Evolutionary conservation across 2,797 vertebrate genomes (phyloP).

Genomic region (Macropodus opercularis): DNA sequence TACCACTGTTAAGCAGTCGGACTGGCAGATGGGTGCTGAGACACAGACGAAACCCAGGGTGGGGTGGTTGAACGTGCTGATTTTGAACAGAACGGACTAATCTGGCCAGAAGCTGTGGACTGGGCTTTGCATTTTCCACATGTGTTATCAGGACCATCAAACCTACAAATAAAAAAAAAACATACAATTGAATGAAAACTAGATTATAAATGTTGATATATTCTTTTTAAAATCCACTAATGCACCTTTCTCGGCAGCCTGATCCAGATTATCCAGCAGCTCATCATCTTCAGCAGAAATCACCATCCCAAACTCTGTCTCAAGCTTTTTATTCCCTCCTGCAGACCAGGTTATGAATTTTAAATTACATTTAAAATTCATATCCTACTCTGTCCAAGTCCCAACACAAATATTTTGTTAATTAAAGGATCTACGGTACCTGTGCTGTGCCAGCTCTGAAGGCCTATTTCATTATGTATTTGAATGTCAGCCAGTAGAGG

Average conservation of each 20-base stretch:
- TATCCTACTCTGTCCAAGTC: background rate
- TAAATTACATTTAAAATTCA: slow-evolving; percentile 4
- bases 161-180: slow-evolving; percentile 70
- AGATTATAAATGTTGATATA: too few species aligned
- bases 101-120: slow-evolving; percentile 67
- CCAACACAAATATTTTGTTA: background rate
- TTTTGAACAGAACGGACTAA: slow-evolving; percentile 54
- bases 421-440: slow-evolving; percentile 32
- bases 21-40: slow-evolving; percentile 82
- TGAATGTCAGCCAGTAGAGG: slow-evolving; percentile 81
- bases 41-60: slow-evolving; percentile 79
- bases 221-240: background rate
- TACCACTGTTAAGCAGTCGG: slow-evolving; percentile 74
- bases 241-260: slow-evolving; percentile 80
- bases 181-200: too few species aligned
- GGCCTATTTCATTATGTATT: slow-evolving; percentile 63
- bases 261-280: slow-evolving; percentile 75
- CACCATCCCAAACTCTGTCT: slow-evolving; percentile 61
- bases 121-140: slow-evolving; percentile 70
- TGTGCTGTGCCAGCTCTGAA: slow-evolving; percentile 24
- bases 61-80: slow-evolving; percentile 20
- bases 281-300: slow-evolving; percentile 79
- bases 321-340: slow-evolving; percentile 36
- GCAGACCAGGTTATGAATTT: slow-evolving; percentile 17
- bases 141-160: slow-evolving; percentile 80